Percentiles rank a stretch among this genome's conserved stretches.
Evolutionary conservation across 2,113 vertebrate genomes (phyloP).

Genomic region (human): GRCh38 chr2:174644001-174644500

Average conservation of each 20-base stretch:
- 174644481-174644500: background rate
- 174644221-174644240: constrained; percentile 25
- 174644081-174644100: background rate
- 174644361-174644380: background rate
- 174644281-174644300: background rate
- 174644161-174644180: background rate
- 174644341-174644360: background rate
- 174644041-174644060: constrained; percentile 3
- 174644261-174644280: background rate
- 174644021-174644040: background rate
- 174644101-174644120: background rate
- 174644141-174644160: background rate
- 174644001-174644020: constrained; percentile 30
- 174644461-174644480: background rate
- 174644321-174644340: background rate
- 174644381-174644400: background rate
- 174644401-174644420: background rate
- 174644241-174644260: background rate
- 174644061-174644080: background rate
- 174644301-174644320: background rate
- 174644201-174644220: background rate
- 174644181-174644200: constrained; percentile 35
- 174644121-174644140: background rate
- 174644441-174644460: background rate
- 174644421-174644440: background rate